Conservation (phyloP, 2,113 vertebrate species). For the Catharus minimus region DNA sequence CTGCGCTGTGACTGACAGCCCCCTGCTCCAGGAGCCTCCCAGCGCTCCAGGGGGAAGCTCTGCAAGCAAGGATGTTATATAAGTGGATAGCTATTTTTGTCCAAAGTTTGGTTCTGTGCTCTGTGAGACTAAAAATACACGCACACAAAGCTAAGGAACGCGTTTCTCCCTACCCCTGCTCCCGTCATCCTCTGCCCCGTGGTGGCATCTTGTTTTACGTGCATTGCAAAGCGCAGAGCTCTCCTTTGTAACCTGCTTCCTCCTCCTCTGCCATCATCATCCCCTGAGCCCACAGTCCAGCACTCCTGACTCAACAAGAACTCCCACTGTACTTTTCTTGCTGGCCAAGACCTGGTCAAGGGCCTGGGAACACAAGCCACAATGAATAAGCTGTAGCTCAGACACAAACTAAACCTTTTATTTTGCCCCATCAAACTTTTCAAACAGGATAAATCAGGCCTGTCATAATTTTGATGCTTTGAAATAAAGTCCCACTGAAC, state of each 20-base stretch:
- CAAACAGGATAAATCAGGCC: neutral
- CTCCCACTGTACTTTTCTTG: neutral
- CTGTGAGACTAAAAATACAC: conserved; percentile 64
- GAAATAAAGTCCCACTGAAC: neutral
- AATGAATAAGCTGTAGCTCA: neutral
- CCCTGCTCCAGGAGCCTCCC: neutral
- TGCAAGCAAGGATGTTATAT: conserved; percentile 63
- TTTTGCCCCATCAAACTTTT: neutral
- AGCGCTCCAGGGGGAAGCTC: conserved; percentile 14
- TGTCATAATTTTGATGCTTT: neutral
- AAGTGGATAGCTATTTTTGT: conserved; percentile 72
- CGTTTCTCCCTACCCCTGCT: conserved; percentile 21
- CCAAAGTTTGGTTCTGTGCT: conserved; percentile 48
- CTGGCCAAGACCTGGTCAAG: neutral
- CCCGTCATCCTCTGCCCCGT: conserved; percentile 18
- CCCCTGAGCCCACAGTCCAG: neutral
- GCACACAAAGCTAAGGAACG: conserved; percentile 63
- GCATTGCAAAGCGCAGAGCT: neutral
- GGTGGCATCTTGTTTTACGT: conserved; percentile 31
- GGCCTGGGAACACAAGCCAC: neutral
- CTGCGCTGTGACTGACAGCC: neutral
- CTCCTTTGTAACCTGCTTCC: neutral
- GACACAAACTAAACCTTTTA: neutral
- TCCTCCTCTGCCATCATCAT: neutral
- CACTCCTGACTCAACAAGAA: neutral